Base-by-base conservation (phyloP, 1,140 invertebrate species). In the Drosophila orosa region DNA sequence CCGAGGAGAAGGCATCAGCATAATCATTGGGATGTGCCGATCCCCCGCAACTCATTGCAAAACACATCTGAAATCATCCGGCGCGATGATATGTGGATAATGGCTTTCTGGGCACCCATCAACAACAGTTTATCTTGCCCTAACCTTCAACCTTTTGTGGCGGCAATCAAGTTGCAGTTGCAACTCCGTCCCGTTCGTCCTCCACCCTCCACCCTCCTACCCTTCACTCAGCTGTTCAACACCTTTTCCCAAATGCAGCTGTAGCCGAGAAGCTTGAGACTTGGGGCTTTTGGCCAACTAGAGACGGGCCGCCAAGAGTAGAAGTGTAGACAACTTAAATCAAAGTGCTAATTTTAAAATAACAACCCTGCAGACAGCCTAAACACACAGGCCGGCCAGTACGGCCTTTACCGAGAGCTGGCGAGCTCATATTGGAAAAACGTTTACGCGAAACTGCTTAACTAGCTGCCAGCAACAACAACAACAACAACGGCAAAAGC, bases 341-440 rank as follows among this genome's bases (percentile, higher is more conserved):
- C 84, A 87, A 87, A 87, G 84, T 87, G 84, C 84, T 87, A 89
- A 87, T 87, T 87, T 87, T 89, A 87, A 87, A 87, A 86, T 86
- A 86, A 86, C 83, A 86, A 83, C 83, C 83, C 84, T 86, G 82
- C 67, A 86, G 82, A 86, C 82, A 86, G 82, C 82, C 83, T 86
- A 86, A 86, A 86, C 83, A 86, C 79, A 87, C 84, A 86, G 82
- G 65, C 82, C 42, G 37, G 61, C 65, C 61, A 67, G 40, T 58
- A 76, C 33, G 61, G 63, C 27, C 45, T 44, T 44, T 44, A 3
- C 19, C 13, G 29, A 19, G 31, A 22, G 33, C 15, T 33, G 33
- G 33, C 19, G 19, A 58, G 55, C 75, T 86, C 83, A 86, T 86
- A 86, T 86, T 87, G 82, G 82, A 86, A 86, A 86, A 86, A 72